Percentiles rank a stretch among this genome's conserved stretches.
Conservation (phyloP, 1,140 invertebrate genomes). For the Trissolcus basalis region DNA sequence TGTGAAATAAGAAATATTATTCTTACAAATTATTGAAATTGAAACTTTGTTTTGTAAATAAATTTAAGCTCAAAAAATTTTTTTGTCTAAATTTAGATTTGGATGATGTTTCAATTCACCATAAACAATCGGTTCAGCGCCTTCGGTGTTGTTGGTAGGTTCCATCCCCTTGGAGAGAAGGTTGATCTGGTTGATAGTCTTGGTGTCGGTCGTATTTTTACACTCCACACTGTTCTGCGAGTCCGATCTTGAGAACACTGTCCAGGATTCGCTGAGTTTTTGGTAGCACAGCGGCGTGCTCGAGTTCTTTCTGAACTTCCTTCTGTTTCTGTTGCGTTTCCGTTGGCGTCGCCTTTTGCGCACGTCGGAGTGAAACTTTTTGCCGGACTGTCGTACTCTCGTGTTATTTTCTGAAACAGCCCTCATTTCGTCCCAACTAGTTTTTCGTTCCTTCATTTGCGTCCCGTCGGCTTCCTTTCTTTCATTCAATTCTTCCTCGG, state of each 20-base stretch:
- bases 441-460: slow-evolving; percentile 52
- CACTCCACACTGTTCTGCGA: slow-evolving; percentile 20
- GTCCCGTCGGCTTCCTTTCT: slow-evolving; percentile 37
- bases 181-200: slow-evolving; percentile 32
- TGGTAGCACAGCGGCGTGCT: slow-evolving; percentile 30
- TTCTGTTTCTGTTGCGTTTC: slow-evolving; percentile 47
- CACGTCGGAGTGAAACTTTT: slow-evolving; percentile 60
- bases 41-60: too few relatives aligned
- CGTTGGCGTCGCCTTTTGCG: slow-evolving; percentile 58
- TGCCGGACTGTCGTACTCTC: slow-evolving; percentile 39
- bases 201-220: slow-evolving; percentile 36
- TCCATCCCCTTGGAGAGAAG: slow-evolving; percentile 11
- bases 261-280: slow-evolving; percentile 37
- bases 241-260: slow-evolving; percentile 36
- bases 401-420: slow-evolving; percentile 8
- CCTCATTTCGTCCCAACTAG: slow-evolving; percentile 20
- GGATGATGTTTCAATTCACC: slow-evolving; percentile 10
- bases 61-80: too few relatives aligned
- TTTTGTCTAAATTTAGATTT: background rate
- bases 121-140: slow-evolving; percentile 37
- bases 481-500: slow-evolving; percentile 34
- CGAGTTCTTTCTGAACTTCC: slow-evolving; percentile 28
- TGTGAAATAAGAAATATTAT: too few relatives aligned
- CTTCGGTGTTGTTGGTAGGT: slow-evolving; percentile 17
- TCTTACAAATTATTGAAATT: too few relatives aligned